Evolutionary conservation across 2,113 vertebrate species (phyloP).

Genomic region (Coptodon bakossiorum): DNA sequence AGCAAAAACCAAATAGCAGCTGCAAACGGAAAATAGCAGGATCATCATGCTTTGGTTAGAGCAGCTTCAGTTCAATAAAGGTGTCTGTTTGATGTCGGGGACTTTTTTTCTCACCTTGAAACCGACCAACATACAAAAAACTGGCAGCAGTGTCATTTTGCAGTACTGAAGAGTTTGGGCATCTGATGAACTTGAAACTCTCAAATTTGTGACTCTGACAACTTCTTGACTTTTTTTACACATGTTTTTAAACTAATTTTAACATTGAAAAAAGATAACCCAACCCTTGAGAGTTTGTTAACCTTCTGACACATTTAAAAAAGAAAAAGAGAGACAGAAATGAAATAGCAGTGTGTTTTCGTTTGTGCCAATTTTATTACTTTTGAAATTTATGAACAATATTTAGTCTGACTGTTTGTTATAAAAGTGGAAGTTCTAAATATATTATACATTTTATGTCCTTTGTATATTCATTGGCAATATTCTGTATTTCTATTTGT

Average conservation of each 20-base stretch:
- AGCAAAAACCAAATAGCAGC: not conserved
- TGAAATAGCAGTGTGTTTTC: not conserved
- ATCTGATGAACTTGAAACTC: fast-evolving
- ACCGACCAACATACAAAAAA: not conserved
- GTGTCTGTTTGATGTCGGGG: fast-evolving
- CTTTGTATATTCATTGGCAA: no score
- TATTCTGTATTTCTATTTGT: no score
- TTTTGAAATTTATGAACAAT: not conserved
- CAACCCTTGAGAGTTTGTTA: not conserved
- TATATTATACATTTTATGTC: no score
- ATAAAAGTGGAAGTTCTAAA: no score
- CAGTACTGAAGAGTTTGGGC: no score
- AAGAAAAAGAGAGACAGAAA: fast-evolving
- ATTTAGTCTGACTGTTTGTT: no score
- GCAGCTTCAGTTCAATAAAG: not conserved
- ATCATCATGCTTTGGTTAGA: not conserved
- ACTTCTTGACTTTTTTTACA: fast-evolving
- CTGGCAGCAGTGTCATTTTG: no score
- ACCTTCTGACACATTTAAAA: not conserved
- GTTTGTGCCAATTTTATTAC: fast-evolving
- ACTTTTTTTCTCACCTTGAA: not conserved
- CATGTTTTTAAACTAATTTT: not conserved
- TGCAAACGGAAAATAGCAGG: not conserved
- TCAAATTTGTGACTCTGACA: fast-evolving
- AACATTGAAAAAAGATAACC: not conserved